A percentile compares a stretch with the other conserved stretches of the same genome.
Conservation (phyloP, 1,140 invertebrate species). For the Aphis gossypii region DNA sequence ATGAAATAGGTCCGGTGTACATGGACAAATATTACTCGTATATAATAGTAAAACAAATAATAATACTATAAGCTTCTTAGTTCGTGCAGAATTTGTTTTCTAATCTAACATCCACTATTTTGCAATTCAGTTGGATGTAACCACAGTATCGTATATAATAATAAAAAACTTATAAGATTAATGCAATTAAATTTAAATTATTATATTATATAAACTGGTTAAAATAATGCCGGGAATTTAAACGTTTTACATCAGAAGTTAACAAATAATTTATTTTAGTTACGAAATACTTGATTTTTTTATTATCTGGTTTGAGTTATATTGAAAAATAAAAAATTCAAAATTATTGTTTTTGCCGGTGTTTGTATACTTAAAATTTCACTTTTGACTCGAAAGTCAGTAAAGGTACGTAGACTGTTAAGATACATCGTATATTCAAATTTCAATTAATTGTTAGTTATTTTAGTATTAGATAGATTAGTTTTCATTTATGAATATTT, state of each 20-base stretch:
- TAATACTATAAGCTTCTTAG: background rate
- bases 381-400: background rate
- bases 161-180: background rate
- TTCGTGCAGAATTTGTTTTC: background rate
- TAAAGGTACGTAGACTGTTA: background rate
- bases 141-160: background rate
- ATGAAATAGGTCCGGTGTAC: slow-evolving; percentile 5
- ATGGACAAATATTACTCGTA: background rate
- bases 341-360: background rate
- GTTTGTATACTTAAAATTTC: background rate
- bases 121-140: background rate
- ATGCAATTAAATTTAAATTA: background rate
- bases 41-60: background rate
- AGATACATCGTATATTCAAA: background rate
- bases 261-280: no score
- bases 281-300: no score
- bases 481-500: no score
- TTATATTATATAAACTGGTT: background rate
- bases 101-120: background rate
- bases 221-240: background rate
- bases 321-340: background rate
- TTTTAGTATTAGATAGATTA: no score
- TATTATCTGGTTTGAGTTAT: background rate
- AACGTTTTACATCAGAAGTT: no score
- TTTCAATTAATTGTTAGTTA: no score